Conservation (phyloP, 2,113 vertebrate species). For the Campylomormyrus numenius region DNA sequence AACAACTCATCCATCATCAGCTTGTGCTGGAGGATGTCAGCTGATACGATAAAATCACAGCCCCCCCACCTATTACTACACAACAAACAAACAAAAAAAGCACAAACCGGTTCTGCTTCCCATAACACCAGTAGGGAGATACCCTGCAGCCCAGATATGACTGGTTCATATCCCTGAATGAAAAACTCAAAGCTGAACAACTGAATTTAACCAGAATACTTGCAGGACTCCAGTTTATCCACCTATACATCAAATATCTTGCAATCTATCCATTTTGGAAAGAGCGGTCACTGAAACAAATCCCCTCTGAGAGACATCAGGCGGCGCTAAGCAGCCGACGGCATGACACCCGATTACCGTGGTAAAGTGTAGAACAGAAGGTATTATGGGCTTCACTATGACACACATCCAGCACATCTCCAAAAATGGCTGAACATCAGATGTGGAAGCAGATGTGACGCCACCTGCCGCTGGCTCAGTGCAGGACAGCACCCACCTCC, state of each 20-base stretch:
- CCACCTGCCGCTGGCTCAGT: too few species aligned
- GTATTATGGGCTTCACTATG: too few species aligned
- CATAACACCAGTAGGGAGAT: background rate
- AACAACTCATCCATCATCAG: background rate
- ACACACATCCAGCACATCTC: too few species aligned
- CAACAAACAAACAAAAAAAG: background rate
- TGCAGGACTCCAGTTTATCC: background rate
- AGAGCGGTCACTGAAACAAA: background rate
- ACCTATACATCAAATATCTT: background rate
- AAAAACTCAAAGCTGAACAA: background rate
- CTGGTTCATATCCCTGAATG: background rate
- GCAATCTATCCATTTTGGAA: background rate
- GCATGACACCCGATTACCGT: background rate
- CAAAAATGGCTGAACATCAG: too few species aligned
- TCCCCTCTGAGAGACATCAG: background rate
- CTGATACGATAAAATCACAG: background rate
- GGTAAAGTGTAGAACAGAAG: background rate
- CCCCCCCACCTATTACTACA: background rate
- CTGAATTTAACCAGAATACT: background rate
- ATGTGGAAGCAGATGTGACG: background rate
- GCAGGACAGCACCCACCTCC: conserved; percentile 44
- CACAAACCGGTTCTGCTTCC: background rate
- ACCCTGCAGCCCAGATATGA: background rate
- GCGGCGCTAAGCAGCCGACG: background rate
- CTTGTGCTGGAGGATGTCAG: background rate